Conservation (phyloP, 2,113 vertebrate genomes). For the Tautogolabrus adspersus region DNA sequence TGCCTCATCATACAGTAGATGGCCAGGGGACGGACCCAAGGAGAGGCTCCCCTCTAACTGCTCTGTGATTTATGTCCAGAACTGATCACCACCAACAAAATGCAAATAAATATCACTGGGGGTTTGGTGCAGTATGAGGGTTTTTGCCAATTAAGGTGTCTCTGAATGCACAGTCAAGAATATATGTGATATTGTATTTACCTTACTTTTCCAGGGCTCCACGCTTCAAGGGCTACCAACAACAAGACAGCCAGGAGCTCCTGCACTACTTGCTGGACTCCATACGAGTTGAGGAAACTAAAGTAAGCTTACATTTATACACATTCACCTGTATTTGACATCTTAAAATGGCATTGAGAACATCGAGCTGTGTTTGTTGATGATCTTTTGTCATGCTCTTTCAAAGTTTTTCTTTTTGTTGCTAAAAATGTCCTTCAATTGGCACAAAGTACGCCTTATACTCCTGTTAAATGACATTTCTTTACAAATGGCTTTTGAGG, state of each 20-base stretch:
- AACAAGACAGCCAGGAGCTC: slow-evolving; percentile 98
- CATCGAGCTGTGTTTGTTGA: background rate
- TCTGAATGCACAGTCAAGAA: background rate
- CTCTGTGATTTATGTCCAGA: slow-evolving; percentile 19
- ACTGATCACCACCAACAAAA: background rate
- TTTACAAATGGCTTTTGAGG: background rate
- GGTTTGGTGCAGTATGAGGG: too few species aligned
- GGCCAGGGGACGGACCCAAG: slow-evolving; percentile 82
- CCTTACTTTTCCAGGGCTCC: slow-evolving; percentile 86
- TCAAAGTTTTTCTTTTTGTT: background rate
- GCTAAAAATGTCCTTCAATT: background rate
- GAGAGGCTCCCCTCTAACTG: slow-evolving; percentile 59
- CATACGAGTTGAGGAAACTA: slow-evolving; percentile 96
- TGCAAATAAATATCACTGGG: background rate
- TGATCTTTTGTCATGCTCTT: background rate
- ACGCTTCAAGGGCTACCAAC: slow-evolving; percentile 97
- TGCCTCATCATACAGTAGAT: slow-evolving; percentile 70
- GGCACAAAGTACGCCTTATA: background rate
- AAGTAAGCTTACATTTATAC: slow-evolving; percentile 81
- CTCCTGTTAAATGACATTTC: background rate
- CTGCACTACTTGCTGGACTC: slow-evolving; percentile 96
- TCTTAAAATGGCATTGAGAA: background rate
- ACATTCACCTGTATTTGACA: background rate
- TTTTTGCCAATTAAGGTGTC: too few species aligned
- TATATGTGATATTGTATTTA: slow-evolving; percentile 1